Evolutionary conservation across 2,797 vertebrate genomes (phyloP).

Genomic region (Typhlichthys eigenmanni): DNA sequence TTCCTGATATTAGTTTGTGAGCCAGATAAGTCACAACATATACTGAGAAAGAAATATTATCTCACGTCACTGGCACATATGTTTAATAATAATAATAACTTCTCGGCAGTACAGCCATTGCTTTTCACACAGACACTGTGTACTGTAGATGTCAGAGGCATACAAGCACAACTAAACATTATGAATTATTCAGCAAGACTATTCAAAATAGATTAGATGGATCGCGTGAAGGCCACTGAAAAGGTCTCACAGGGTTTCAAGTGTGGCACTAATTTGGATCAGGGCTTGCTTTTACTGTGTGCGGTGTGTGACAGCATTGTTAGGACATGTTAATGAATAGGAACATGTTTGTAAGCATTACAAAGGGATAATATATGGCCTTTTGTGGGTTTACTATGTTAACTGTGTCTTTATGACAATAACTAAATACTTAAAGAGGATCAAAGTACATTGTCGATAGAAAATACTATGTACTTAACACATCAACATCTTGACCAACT

Average conservation of each 20-base stretch:
- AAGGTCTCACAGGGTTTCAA: constrained; percentile 31
- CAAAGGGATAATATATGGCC: not conserved
- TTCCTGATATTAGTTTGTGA: no score
- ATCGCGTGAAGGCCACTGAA: constrained; percentile 33
- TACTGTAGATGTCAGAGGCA: constrained; percentile 40
- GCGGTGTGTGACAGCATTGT: not conserved
- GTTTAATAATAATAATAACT: no score
- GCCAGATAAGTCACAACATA: no score
- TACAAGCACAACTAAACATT: constrained; percentile 9
- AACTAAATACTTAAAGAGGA: not conserved
- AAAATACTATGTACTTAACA: no score
- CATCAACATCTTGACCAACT: no score
- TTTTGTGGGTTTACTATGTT: not conserved
- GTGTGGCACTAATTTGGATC: constrained; percentile 25
- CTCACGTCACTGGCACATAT: no score
- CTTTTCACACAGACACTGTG: constrained; percentile 22
- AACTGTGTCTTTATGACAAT: not conserved
- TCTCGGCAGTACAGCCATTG: not conserved
- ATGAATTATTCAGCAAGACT: constrained; percentile 65
- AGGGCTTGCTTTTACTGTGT: constrained; percentile 12
- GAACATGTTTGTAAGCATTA: not conserved
- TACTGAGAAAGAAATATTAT: no score
- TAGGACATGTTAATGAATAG: not conserved
- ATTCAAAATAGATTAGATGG: constrained; percentile 45
- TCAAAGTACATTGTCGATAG: not conserved